Evolutionary conservation across 2,888 invertebrate species (phyloP), one percentile per base, ranked within the genome.

Genomic region (Branchinecta sandiegonensis): DNA sequence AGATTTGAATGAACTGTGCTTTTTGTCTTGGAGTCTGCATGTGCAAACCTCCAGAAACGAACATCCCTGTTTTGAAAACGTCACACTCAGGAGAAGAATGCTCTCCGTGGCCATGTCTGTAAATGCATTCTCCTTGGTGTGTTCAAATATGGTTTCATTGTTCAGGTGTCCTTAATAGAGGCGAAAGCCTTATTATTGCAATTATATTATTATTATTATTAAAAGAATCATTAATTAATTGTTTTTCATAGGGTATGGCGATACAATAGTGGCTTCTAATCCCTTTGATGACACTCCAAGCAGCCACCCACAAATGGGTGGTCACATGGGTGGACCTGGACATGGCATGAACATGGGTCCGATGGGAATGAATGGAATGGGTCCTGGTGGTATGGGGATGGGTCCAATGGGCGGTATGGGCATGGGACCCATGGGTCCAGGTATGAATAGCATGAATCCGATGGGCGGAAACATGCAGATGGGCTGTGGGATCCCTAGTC

Each of bases 201-300:
- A n/a, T n/a, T n/a, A n/a, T n/a, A n/a, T n/a, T n/a, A n/a, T n/a
- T n/a, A n/a, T n/a, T n/a, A n/a, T n/a, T n/a, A n/a, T n/a, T n/a
- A n/a, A 63, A 17, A 37, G 47, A 11, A 47, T 11, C 37, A 2
- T 37, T 37, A 37, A 37, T 37, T 37, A 37, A 37, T 37, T 37
- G 37, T 5, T 66, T 46, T 70, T 75, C 71, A 14, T 73, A 76
- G 79, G 79, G 69, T 93, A 90, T 79, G 93, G 93, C 50, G 94
- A 94, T 77, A 94, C 93, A 70, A 91, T 94, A 76, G 87, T 93
- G 71, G 94, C 94, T 70, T 92, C 91, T 71, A 94, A 94, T 80
- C 94, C 94, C 56, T 94, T 94, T 78, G 94, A 94, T 79, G 94
- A 94, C 77, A 89, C 89, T 68, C 90, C 89, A 66, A 64, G 69